Evolutionary conservation across 2,888 invertebrate genomes (phyloP).

Genomic region (Lottia gigantea): DNA sequence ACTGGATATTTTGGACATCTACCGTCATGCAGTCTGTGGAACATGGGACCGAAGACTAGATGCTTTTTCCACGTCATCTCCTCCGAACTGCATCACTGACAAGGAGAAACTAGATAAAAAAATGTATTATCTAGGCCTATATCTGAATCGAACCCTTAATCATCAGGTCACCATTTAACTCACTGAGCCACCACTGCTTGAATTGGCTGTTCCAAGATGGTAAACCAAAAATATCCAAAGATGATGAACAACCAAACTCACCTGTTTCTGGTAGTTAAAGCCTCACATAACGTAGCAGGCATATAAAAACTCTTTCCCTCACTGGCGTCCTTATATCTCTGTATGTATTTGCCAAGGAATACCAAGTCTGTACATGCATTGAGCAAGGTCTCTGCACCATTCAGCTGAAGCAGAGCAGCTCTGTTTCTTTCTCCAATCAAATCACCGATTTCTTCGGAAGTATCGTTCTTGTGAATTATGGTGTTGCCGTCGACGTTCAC

Average conservation of each 20-base stretch:
- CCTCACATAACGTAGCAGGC: constrained; percentile 79
- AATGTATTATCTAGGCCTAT: too few species aligned
- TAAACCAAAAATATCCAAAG: neutral
- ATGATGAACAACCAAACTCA: constrained; percentile 45
- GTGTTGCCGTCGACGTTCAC: constrained; percentile 57
- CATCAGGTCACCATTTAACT: too few species aligned
- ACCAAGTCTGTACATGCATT: constrained; percentile 85
- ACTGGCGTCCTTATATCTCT: constrained; percentile 75
- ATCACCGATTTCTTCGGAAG: constrained; percentile 66
- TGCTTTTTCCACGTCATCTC: too few species aligned
- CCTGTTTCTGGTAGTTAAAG: constrained; percentile 78
- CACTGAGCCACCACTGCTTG: too few species aligned
- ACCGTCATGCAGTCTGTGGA: too few species aligned
- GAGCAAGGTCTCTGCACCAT: constrained; percentile 83
- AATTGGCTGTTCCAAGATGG: neutral
- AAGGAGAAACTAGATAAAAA: too few species aligned
- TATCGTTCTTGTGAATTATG: constrained; percentile 54
- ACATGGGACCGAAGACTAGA: too few species aligned
- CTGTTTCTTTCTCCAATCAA: constrained; percentile 83
- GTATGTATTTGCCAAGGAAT: constrained; percentile 75
- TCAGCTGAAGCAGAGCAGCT: constrained; percentile 81
- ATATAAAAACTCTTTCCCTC: constrained; percentile 75
- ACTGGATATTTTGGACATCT: too few species aligned
- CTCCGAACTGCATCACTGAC: too few species aligned
- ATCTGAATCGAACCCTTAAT: too few species aligned